Base-by-base conservation (phyloP, 1,140 invertebrate genomes). In the Drosophila trapezifrons region DNA sequence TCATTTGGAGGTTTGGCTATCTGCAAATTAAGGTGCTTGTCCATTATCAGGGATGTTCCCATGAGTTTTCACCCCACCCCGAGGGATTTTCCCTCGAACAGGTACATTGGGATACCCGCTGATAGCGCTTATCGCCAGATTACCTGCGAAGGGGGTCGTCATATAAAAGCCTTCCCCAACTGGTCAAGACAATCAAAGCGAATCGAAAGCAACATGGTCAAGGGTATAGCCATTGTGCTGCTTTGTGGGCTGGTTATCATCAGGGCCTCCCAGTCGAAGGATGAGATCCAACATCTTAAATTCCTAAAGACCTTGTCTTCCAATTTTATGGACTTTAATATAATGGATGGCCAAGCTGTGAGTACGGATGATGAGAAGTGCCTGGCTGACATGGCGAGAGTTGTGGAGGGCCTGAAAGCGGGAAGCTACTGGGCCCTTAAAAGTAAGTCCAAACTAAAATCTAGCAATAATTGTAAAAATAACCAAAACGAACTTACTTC, bases 71-170 rank as follows among this genome's bases (percentile, higher is more conserved):
- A 10, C 6, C 32, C 25, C 18, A 18, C 40, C 40, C 10, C 20
- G 27, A 32, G 18, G 63, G 27, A 29, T 63, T 67, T 67, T 62
- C 57, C 45, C 17, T 0, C 5, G 25, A 29, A 9, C 10, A 27
- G 25, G 20, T 8, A 64, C 40, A 49, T 27, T 35, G 67, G 35
- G 32, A 70, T 47, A 57, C 64, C 51, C 32, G 18, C 20, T 57
- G 67, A 71, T 71, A 71, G 15, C 5, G 35, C 25, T 25, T 70
- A 71, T 71, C 67, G 42, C 4, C 10, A 45, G 64, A 47, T 70
- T 71, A 32, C 42, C 49, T 5, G 49, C 27, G 4, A 22, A 4
- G 32, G 27, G 25, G 5, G 4, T 49, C 27, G 35, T 18, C 20
- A n/a, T 40, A 70, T 70, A 70, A 69, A 69, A 32, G 25, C 32